Conservation (phyloP, 2,797 vertebrate genomes). For the Callimico goeldii region DNA sequence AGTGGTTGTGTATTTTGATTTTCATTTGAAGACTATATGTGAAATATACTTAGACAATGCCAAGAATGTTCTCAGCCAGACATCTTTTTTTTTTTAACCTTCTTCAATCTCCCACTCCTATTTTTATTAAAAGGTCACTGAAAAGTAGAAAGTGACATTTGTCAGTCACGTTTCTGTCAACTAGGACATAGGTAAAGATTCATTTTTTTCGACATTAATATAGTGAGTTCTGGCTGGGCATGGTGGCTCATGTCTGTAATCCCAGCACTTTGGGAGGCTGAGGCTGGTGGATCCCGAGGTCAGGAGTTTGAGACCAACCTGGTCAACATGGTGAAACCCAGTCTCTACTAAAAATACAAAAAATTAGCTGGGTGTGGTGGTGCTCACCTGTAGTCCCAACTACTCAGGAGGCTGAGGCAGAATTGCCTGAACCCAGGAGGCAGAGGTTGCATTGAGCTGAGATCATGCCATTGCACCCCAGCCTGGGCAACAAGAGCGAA, state of each 20-base stretch:
- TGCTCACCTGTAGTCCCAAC: not conserved
- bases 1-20: slow-evolving; percentile 51
- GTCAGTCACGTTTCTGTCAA: slow-evolving; percentile 5
- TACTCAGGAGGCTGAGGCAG: not conserved
- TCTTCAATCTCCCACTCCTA: not conserved
- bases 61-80: not conserved
- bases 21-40: slow-evolving; percentile 21
- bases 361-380: not conserved
- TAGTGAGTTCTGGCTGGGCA: not conserved
- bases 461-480: not conserved
- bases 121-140: slow-evolving; percentile 17
- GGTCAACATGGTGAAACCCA: too few relatives aligned
- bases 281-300: not conserved
- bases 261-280: not conserved
- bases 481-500: not conserved
- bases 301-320: not conserved
- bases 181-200: slow-evolving; percentile 36
- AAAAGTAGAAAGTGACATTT: slow-evolving; percentile 19
- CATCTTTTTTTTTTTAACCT: slow-evolving; percentile 3
- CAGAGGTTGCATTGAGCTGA: not conserved
- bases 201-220: not conserved
- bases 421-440: not conserved
- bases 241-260: not conserved
- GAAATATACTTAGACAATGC: not conserved
- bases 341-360: not conserved